Conservation (phyloP, 2,888 invertebrate species). For the Troides helena region DNA sequence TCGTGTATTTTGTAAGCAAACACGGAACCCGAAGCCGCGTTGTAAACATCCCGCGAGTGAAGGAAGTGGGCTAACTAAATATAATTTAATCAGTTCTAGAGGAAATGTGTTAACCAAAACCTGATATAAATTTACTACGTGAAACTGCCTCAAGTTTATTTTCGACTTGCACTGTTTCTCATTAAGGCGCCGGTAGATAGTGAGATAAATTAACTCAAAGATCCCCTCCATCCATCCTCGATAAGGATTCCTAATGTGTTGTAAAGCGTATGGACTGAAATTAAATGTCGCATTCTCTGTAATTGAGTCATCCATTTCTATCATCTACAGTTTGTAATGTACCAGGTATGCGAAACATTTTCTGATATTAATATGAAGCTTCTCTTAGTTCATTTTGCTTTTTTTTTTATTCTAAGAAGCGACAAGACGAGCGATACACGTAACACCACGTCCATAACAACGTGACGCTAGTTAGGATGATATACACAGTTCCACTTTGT, state of each 20-base stretch:
- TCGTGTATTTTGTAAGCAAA: conserved; percentile 61
- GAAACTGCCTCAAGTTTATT: conserved; percentile 19
- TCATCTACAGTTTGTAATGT: background rate
- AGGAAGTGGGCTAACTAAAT: conserved; percentile 47
- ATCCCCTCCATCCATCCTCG: background rate
- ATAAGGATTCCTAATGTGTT: conserved; percentile 1
- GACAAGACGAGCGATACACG: too few species aligned
- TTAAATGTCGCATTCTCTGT: background rate
- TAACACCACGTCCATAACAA: too few species aligned
- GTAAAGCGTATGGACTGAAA: background rate
- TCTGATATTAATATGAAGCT: background rate
- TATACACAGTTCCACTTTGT: too few species aligned
- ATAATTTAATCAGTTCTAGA: conserved; percentile 42
- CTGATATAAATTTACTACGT: conserved; percentile 47
- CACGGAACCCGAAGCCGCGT: conserved; percentile 49
- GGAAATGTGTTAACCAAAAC: conserved; percentile 62
- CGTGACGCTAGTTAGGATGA: too few species aligned
- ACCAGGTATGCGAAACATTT: background rate
- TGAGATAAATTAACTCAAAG: conserved; percentile 1
- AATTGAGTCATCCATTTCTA: background rate
- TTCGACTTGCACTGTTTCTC: conserved; percentile 7
- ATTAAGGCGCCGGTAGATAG: conserved; percentile 16
- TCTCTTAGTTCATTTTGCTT: too few species aligned
- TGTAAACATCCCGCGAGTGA: conserved; percentile 64
- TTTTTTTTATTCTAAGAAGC: too few species aligned